Percentiles rank a stretch among this genome's conserved stretches.
These are phyloP conservation scores for Cherax quadricarinatus DNA, from an alignment of 1,140 invertebrate species.

Conservation along the genomic window DNA sequence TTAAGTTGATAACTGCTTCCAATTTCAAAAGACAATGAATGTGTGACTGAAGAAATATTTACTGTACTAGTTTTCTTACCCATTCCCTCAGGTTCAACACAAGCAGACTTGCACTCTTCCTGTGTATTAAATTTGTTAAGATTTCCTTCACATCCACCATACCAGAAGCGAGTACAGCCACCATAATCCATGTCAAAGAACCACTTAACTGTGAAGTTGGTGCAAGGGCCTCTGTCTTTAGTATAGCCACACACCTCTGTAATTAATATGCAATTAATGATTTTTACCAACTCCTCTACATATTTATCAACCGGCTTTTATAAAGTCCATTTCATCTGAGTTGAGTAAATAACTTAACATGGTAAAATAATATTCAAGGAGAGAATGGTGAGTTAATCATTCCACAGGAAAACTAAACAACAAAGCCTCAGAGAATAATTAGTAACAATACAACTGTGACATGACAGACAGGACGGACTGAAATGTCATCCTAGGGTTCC, in stretches of 20 bases:
- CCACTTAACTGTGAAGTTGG: slow-evolving; percentile 90
- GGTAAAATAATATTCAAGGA: no score
- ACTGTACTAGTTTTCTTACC: slow-evolving; percentile 78
- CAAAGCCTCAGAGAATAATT: no score
- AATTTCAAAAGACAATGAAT: no score
- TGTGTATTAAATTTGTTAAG: slow-evolving; percentile 89
- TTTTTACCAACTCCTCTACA: neutral
- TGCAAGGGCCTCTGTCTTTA: slow-evolving; percentile 87
- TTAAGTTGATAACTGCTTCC: no score
- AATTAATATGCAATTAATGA: neutral
- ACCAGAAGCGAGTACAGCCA: slow-evolving; percentile 95
- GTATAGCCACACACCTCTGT: slow-evolving; percentile 84
- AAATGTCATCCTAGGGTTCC: no score
- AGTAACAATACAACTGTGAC: no score
- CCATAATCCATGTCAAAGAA: slow-evolving; percentile 93
- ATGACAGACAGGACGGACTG: no score
- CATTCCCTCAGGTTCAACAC: slow-evolving; percentile 89
- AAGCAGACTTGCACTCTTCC: slow-evolving; percentile 91
- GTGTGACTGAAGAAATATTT: neutral
- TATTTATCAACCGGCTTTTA: neutral
- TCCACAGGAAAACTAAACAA: no score
- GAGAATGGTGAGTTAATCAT: no score
- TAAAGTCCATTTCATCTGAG: neutral
- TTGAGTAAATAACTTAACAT: neutral
- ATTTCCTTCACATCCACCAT: slow-evolving; percentile 95